Conservation (phyloP, 2,888 invertebrate genomes). For the Piscicola geometra region DNA sequence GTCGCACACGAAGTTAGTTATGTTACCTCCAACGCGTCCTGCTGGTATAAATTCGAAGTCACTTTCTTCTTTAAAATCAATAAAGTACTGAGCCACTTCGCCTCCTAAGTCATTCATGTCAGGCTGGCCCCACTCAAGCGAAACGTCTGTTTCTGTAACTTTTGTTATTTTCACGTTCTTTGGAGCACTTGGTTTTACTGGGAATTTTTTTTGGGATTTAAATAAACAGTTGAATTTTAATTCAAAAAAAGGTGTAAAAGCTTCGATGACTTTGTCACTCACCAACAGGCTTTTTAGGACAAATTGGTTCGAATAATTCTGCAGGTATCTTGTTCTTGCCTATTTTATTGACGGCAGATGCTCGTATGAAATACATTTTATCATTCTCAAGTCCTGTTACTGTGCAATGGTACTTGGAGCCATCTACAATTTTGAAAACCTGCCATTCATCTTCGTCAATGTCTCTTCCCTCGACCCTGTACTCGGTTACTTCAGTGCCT, state of each 20-base stretch:
- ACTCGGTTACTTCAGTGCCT: slow-evolving; percentile 46
- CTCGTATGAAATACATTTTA: slow-evolving; percentile 23
- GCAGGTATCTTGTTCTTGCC: slow-evolving; percentile 31
- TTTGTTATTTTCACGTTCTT: slow-evolving; percentile 19
- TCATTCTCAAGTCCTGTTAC: slow-evolving; percentile 24
- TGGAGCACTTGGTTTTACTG: slow-evolving; percentile 33
- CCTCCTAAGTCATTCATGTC: background rate
- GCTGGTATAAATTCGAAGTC: slow-evolving; percentile 33
- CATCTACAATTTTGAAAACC: background rate
- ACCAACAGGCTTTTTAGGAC: slow-evolving; percentile 32
- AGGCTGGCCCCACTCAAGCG: slow-evolving; percentile 8
- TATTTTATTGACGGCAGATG: slow-evolving; percentile 29
- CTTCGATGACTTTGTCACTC: background rate
- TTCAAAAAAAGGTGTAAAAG: too few species aligned
- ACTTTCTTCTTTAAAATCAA: slow-evolving; percentile 41
- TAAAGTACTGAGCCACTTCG: slow-evolving; percentile 45
- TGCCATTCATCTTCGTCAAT: slow-evolving; percentile 26
- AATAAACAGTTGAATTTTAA: too few species aligned
- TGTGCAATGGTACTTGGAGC: background rate
- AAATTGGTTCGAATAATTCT: slow-evolving; percentile 30
- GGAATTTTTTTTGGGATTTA: background rate
- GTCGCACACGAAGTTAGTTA: slow-evolving; percentile 31
- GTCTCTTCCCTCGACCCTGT: slow-evolving; percentile 47
- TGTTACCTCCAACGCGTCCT: slow-evolving; percentile 34
- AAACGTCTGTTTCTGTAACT: slow-evolving; percentile 14